Conservation (phyloP, 2,888 invertebrate species). For the Dasypolia templi region DNA sequence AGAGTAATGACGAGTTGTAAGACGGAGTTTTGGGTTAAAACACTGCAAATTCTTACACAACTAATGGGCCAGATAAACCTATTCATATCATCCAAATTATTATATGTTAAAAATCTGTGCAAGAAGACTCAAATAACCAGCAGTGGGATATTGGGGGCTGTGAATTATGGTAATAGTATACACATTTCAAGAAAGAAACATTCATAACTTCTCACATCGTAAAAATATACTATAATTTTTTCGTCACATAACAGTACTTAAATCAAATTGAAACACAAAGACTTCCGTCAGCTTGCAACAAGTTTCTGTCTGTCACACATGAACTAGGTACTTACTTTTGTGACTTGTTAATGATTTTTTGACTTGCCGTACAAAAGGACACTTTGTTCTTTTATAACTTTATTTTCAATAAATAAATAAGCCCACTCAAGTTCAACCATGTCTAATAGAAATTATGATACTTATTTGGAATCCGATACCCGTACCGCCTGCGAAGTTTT, state of each 20-base stretch:
- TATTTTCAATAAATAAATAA: not conserved
- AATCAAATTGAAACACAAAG: constrained; percentile 6
- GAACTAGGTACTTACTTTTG: not conserved
- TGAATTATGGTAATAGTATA: constrained; percentile 8
- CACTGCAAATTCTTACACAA: not conserved
- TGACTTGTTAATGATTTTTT: constrained; percentile 7
- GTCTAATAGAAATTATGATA: not conserved
- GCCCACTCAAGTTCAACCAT: not conserved
- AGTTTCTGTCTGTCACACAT: constrained; percentile 1
- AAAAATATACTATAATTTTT: constrained; percentile 32
- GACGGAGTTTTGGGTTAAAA: not conserved
- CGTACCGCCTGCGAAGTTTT: not conserved
- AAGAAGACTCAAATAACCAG: not conserved
- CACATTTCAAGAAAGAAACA: constrained; percentile 4
- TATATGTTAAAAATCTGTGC: not conserved
- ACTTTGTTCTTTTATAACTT: not conserved
- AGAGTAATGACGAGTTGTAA: constrained; percentile 41
- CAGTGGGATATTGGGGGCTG: not conserved
- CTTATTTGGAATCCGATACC: not conserved
- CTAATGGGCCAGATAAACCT: not conserved
- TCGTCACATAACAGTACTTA: constrained; percentile 30
- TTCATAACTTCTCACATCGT: constrained; percentile 9
- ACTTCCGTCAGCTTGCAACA: constrained; percentile 11
- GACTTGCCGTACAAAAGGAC: not conserved
- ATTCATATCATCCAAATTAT: not conserved